Conservation (phyloP, 2,888 invertebrate genomes). For the Podotricha telesiphe region DNA sequence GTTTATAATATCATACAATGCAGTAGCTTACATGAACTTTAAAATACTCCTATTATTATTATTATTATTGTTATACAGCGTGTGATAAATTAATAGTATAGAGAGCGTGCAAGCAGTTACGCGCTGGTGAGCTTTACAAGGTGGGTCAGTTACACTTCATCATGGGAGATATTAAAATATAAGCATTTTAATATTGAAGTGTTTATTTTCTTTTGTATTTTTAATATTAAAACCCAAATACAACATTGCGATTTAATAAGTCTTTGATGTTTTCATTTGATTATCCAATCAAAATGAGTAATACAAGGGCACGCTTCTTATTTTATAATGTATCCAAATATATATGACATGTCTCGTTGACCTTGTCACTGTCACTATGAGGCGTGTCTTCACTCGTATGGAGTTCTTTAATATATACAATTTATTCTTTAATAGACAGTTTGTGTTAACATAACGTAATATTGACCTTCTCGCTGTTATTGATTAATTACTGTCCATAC, state of each 20-base stretch:
- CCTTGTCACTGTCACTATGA: conserved; percentile 26
- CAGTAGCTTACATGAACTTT: background rate
- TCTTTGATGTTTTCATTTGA: too few species aligned
- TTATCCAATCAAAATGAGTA: too few species aligned
- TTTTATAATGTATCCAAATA: conserved; percentile 1
- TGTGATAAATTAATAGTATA: too few species aligned
- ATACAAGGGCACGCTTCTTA: background rate
- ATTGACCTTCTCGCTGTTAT: conserved; percentile 26
- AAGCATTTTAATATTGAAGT: background rate
- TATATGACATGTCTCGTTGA: conserved; percentile 14
- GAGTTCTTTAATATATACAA: conserved; percentile 23
- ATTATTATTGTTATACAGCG: too few species aligned
- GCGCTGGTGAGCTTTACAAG: conserved; percentile 9
- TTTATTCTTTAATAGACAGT: conserved; percentile 11
- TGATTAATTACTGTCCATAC: conserved; percentile 8
- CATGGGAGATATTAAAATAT: background rate
- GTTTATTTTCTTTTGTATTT: background rate
- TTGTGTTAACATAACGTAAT: conserved; percentile 16
- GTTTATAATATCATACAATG: background rate
- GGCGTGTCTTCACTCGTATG: conserved; percentile 24
- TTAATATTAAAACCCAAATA: background rate
- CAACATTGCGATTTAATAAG: too few species aligned
- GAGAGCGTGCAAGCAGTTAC: conserved; percentile 14
- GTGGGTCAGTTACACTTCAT: conserved; percentile 4
- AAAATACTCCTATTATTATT: conserved; percentile 3